Percentiles rank a stretch among this genome's conserved stretches.
These are phyloP conservation scores for Megathymus violae DNA, from an alignment of 1,140 invertebrate species.

Conservation along the genomic window DNA sequence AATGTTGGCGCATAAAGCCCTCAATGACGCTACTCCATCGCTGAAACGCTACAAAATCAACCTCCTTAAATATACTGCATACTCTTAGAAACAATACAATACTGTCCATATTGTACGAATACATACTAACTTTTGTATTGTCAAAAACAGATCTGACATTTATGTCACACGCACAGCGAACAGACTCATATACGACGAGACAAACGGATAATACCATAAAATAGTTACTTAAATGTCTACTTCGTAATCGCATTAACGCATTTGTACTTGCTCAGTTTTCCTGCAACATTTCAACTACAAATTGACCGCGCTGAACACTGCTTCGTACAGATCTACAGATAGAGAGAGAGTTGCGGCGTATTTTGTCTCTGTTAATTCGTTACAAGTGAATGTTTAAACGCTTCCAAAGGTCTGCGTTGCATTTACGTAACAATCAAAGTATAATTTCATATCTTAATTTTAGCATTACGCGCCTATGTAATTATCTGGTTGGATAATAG, in stretches of 20 bases:
- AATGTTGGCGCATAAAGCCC: no score
- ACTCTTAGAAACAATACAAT: no score
- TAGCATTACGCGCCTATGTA: slow-evolving; percentile 8
- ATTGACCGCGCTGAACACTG: slow-evolving; percentile 45
- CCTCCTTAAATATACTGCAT: no score
- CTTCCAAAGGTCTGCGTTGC: slow-evolving; percentile 29
- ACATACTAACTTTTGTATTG: no score
- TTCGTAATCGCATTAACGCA: slow-evolving; percentile 10
- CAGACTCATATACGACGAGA: no score
- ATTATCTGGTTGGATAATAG: background rate
- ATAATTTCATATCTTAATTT: slow-evolving; percentile 41
- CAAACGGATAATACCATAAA: background rate
- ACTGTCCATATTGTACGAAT: no score
- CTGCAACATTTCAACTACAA: slow-evolving; percentile 46
- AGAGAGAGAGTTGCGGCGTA: slow-evolving; percentile 30
- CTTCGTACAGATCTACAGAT: slow-evolving; percentile 48
- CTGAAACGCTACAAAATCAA: no score
- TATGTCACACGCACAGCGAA: background rate
- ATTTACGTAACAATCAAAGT: slow-evolving; percentile 46
- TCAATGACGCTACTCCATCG: no score
- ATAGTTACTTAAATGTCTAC: background rate
- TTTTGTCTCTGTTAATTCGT: slow-evolving; percentile 48
- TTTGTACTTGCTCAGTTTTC: slow-evolving; percentile 1
- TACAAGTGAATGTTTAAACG: slow-evolving; percentile 47
- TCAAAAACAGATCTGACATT: background rate